Percentiles rank a stretch among this genome's conserved stretches.
Conservation (phyloP, 35 echinoderm and acorn worm species). For the Patiria miniata region DNA sequence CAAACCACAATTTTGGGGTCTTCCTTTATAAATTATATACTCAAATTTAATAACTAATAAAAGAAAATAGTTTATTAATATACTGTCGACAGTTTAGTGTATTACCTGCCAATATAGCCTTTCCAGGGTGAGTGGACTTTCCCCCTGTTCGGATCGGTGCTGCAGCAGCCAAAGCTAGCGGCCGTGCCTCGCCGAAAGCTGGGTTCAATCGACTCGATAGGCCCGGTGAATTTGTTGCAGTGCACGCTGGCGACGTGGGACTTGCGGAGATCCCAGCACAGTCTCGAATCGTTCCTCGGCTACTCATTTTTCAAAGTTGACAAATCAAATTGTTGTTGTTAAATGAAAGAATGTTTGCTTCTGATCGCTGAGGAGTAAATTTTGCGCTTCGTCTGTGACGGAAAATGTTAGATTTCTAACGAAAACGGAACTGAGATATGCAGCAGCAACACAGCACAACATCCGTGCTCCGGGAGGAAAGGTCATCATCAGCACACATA, state of each 20-base stretch:
- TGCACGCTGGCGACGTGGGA: not conserved
- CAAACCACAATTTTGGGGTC: too few relatives aligned
- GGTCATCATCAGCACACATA: too few relatives aligned
- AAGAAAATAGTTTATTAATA: too few relatives aligned
- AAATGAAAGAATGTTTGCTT: not conserved
- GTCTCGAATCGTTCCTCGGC: not conserved
- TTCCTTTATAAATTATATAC: too few relatives aligned
- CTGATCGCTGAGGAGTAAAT: not conserved
- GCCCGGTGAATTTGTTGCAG: not conserved
- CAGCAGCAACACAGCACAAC: too few relatives aligned
- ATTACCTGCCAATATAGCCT: conserved; percentile 94
- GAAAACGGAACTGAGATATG: not conserved
- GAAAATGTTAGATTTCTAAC: not conserved
- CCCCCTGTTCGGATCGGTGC: conserved; percentile 79
- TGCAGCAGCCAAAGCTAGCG: conserved; percentile 59
- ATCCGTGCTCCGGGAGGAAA: too few relatives aligned
- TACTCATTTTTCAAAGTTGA: not conserved
- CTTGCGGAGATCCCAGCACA: not conserved
- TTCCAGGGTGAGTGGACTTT: conserved; percentile 86
- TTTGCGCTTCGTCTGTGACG: not conserved
- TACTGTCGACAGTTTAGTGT: too few relatives aligned
- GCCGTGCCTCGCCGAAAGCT: conserved; percentile 26
- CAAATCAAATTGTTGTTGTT: not conserved
- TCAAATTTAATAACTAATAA: too few relatives aligned
- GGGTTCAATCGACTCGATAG: conserved; percentile 10